These are phyloP conservation scores for Odocoileus virginianus DNA, from an alignment of 2,113 vertebrate genomes.

Conservation along the genomic window DNA sequence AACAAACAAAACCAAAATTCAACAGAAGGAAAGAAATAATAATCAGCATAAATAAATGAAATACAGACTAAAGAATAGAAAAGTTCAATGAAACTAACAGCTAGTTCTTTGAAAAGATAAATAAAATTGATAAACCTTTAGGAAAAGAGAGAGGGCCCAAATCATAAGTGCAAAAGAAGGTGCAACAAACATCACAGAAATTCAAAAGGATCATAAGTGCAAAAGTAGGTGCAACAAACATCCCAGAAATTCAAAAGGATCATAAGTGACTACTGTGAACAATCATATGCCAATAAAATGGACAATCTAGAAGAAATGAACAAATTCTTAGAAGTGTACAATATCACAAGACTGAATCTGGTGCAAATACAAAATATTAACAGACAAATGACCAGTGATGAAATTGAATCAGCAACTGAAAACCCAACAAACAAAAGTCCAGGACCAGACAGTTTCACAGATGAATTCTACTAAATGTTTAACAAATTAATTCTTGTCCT, in stretches of 20 bases:
- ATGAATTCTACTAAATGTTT: neutral
- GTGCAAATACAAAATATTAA: neutral
- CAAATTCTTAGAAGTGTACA: neutral
- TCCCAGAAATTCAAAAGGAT: neutral
- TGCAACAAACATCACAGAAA: neutral
- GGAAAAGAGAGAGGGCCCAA: neutral
- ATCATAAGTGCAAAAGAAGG: neutral
- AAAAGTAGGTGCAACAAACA: neutral
- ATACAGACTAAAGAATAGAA: neutral
- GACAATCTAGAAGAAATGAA: neutral
- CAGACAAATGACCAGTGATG: neutral
- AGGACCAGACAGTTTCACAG: neutral
- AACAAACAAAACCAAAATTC: neutral
- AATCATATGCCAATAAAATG: neutral
- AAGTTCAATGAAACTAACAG: neutral
- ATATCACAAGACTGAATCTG: neutral
- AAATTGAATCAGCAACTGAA: neutral
- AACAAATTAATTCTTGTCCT: neutral
- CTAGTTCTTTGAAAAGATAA: neutral
- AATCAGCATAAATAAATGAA: neutral
- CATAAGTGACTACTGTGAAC: neutral
- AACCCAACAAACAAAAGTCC: neutral
- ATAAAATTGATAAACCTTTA: neutral
- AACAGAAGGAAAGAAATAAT: neutral
- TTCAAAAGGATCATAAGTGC: neutral